Evolutionary conservation across 53 echinoderm and acorn worm species (phyloP), one percentile per base, ranked within the genome.

Genomic region (Echinometra lucunter): DNA sequence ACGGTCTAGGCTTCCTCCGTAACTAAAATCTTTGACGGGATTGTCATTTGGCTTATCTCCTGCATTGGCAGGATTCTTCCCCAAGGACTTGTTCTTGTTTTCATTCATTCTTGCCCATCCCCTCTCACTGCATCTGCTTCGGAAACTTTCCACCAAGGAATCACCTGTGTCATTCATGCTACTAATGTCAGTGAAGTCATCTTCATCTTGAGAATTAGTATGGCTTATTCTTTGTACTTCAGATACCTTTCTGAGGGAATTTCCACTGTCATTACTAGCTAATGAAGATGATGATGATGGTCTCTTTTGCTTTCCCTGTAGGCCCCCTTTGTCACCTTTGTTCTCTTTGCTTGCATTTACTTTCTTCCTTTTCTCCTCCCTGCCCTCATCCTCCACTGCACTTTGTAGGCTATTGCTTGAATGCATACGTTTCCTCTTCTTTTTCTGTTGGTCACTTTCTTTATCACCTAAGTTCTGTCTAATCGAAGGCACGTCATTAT

Each of bases 41-140:
- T 47, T 28, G 49, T 49, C 85, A n/a, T 85, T 49, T 7, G 85
- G 37, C 85, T 49, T 45, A n/a, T 85, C 49, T n/a, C 13, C 40
- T 47, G 30, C 85, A 49, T 49, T 85, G 85, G 49, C 45, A 85
- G 27, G 49, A 85, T 85, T 49, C 49, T 47, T 85, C 11, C 1
- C 25, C 10, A 37, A 89, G 21, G 27, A 2, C 78, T 78, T 92
- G 21, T 30, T 78, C 37, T 57, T 32, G 32, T 78, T 78, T 55
- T 80, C 74, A 1, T 25, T 57, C 6, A 80, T 78, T 78, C 78
- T 75, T 72, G 49, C 92, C 92, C 92, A 92, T 74, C 78, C 92
- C 25, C 57, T 74, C 34, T 78, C 92, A 72, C 56, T 92, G 35
- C 92, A 78, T 25, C 92, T 74, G 28, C 37, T 69, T 67, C 70